These are phyloP conservation scores for Cricetomys ansorgei DNA, from an alignment of 2,113 vertebrate genomes.

Conservation along the genomic window DNA sequence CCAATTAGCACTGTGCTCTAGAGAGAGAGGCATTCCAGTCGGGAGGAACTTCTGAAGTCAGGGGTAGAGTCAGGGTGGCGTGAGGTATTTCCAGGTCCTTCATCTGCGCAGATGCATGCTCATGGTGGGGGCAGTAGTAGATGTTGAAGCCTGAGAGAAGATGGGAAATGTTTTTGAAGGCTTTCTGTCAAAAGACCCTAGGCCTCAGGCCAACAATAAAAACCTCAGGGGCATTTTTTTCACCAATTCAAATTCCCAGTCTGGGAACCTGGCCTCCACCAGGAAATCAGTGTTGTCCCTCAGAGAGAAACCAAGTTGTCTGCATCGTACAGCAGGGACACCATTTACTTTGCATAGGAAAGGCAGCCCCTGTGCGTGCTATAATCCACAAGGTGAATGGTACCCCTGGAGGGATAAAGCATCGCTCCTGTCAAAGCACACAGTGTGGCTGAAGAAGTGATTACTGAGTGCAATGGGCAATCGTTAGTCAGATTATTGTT, in stretches of 20 bases:
- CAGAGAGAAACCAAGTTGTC: neutral
- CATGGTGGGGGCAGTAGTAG: neutral
- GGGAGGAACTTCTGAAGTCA: neutral
- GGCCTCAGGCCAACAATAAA: conserved; percentile 76
- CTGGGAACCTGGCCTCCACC: neutral
- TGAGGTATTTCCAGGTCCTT: no score
- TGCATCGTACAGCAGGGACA: neutral
- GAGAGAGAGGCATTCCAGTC: neutral
- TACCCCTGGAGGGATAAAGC: no score
- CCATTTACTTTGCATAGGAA: neutral
- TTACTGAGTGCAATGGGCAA: no score
- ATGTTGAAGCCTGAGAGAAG: no score
- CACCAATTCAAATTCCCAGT: neutral
- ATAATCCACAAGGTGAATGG: fast-evolving
- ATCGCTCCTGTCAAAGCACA: neutral
- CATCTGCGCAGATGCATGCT: fast-evolving
- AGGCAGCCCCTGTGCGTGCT: neutral
- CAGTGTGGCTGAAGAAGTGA: neutral
- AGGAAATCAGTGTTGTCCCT: neutral
- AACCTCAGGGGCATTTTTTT: neutral
- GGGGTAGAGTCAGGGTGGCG: neutral
- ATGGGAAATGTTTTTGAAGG: neutral
- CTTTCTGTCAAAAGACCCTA: conserved; percentile 79
- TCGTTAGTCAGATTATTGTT: no score
- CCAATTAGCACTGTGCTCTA: neutral